Base-by-base conservation (phyloP, 2,888 invertebrate species). In the Standfussiana lucernea region DNA sequence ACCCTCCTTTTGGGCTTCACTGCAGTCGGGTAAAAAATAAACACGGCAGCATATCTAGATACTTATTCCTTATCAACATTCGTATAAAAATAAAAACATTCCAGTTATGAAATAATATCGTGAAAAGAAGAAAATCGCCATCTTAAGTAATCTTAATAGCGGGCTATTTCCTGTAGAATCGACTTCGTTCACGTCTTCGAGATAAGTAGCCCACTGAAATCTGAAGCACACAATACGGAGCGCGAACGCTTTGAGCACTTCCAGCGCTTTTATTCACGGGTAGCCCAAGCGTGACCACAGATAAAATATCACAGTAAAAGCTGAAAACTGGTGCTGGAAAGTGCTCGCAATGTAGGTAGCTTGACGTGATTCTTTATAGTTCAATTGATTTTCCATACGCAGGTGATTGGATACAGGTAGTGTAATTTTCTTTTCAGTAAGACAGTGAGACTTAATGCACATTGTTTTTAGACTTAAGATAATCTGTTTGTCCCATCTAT, bases 131-230 rank as follows among this genome's bases (percentile, higher is more conserved):
- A 61, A 67, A 72, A 78, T 47, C 24, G 24, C 59, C 64, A 65
- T 71, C 68, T 70, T 77, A 68, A 78, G 28, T 50, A 53, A 68
- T 67, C 45, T 71, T 72, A 65, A 83, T n/a, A 42, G 61, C 53
- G 40, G 50, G 61, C 50, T 67, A 74, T 74, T 84, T 84, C 50
- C 59, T 64, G 50, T 72, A 67, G 70, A 80, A 71, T 76, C 45
- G 50, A 64, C 62, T 70, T 71, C 77, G 47, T 77, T 71, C 82
- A 56, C 67, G 61, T 80, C 62, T 74, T n/a, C 45, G n/a, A 85
- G 73, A 73, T 81, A 85, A 85, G 77, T 77, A 85, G 85, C 61
- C 59, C 61, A 76, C 77, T 85, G 82, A 77, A 69, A 85, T 42
- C 77, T 85, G 53, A 71, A 83, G 69, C 85, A 53, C 70, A 83